Conservation (phyloP, 2,113 vertebrate species). For the Nannobrachium achirus region DNA sequence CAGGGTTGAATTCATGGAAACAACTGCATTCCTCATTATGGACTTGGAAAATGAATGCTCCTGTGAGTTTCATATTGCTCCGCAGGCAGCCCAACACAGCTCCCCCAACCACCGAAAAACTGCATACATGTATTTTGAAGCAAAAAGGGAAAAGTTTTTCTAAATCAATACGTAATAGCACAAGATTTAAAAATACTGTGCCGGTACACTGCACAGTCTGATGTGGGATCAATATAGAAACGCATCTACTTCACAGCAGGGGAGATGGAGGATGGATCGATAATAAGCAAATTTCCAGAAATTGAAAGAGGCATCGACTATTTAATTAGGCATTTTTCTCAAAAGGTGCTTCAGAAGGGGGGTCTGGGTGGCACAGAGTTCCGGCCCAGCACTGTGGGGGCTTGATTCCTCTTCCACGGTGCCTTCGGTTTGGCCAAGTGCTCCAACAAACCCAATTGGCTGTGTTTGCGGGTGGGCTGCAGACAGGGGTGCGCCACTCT, state of each 20-base stretch:
- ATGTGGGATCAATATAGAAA: conserved; percentile 76
- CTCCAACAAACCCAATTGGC: too few relatives aligned
- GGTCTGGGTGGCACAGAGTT: too few relatives aligned
- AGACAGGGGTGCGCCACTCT: too few relatives aligned
- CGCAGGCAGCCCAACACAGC: conserved; percentile 57
- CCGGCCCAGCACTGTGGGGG: too few relatives aligned
- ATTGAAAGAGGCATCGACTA: conserved; percentile 72
- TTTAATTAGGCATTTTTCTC: conserved; percentile 77
- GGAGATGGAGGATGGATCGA: conserved; percentile 69
- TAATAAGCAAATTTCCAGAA: conserved; percentile 82
- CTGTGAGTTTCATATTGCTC: conserved; percentile 47
- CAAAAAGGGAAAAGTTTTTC: conserved; percentile 71
- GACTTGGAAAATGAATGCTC: conserved; percentile 57
- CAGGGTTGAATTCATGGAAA: conserved; percentile 57
- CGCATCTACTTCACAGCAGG: conserved; percentile 76
- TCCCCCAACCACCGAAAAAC: conserved; percentile 54
- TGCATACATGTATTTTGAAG: conserved; percentile 68
- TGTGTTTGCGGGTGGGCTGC: too few relatives aligned
- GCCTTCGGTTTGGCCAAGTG: too few relatives aligned
- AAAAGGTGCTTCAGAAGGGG: conserved; percentile 62
- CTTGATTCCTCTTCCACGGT: too few relatives aligned
- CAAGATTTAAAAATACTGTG: conserved; percentile 77
- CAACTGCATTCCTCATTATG: conserved; percentile 58
- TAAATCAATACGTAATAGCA: conserved; percentile 80
- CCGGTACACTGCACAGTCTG: conserved; percentile 72